A percentile compares a stretch with the other conserved stretches of the same genome.
Evolutionary conservation across 92 coral and sea anemone species (phyloP).

Genomic region (Epizoanthus illoricatus): DNA sequence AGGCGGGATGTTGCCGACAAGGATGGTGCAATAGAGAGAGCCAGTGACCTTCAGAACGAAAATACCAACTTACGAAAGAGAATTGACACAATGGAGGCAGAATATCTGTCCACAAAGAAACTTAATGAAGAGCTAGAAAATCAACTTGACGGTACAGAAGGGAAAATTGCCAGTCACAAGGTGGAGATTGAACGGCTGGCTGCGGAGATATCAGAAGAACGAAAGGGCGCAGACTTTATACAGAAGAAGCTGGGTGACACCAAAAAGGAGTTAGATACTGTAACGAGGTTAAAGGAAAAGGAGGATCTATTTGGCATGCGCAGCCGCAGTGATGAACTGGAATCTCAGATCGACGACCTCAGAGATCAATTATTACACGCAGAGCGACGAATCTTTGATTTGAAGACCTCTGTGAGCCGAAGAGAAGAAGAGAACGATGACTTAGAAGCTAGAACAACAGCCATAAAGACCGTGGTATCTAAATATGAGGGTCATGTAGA

Average conservation of each 20-base stretch:
- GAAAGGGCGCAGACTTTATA: constrained; percentile 42
- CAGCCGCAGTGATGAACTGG: constrained; percentile 67
- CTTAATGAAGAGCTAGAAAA: constrained; percentile 86
- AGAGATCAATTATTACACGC: constrained; percentile 76
- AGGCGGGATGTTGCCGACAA: constrained; percentile 79
- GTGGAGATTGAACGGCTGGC: constrained; percentile 74
- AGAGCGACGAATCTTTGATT: constrained; percentile 73
- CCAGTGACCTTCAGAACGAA: constrained; percentile 75
- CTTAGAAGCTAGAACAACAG: constrained; percentile 75
- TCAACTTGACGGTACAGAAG: constrained; percentile 82
- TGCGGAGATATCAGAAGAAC: constrained; percentile 56
- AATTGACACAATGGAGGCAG: constrained; percentile 81
- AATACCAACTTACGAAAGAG: constrained; percentile 65
- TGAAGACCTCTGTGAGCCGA: constrained; percentile 72
- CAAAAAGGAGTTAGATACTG: constrained; percentile 66
- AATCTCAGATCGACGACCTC: constrained; percentile 89
- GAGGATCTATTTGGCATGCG: constrained; percentile 66
- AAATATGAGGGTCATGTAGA: constrained; percentile 83
- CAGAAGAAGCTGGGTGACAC: constrained; percentile 71
- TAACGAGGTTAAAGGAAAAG: constrained; percentile 62
- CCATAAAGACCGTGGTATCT: constrained; percentile 80
- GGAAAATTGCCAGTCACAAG: constrained; percentile 53
- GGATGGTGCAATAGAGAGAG: constrained; percentile 76
- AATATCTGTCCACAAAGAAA: constrained; percentile 59
- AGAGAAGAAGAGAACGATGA: constrained; percentile 93